These are phyloP conservation scores for Vultur gryphus DNA, from an alignment of 2,797 vertebrate genomes.

Conservation along the genomic window DNA sequence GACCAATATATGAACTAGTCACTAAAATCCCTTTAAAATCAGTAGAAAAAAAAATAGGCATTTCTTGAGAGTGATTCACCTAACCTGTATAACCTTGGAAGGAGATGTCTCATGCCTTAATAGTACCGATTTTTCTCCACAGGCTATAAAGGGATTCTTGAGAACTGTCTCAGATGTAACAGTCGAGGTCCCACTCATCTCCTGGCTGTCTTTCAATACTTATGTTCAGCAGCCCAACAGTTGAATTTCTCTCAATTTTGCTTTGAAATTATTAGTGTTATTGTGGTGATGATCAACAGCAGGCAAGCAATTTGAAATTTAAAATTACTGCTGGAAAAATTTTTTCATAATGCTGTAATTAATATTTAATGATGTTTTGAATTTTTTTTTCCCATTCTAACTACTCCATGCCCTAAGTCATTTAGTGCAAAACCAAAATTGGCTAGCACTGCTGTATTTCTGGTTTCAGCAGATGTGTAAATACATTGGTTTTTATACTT, in stretches of 20 bases:
- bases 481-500: not conserved
- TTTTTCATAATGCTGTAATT: not conserved
- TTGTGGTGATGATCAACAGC: not conserved
- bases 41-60: not conserved
- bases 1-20: not conserved
- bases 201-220: not conserved
- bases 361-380: not conserved
- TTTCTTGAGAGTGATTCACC: not conserved
- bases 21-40: not conserved
- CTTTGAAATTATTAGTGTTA: not conserved
- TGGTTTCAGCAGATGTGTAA: not conserved
- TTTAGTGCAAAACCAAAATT: not conserved
- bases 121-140: not conserved
- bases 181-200: not conserved
- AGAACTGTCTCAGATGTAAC: not conserved
- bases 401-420: not conserved
- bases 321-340: not conserved
- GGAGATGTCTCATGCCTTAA: not conserved
- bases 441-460: not conserved
- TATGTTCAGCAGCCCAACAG: not conserved
- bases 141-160: not conserved
- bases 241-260: not conserved
- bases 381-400: not conserved
- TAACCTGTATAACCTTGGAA: not conserved
- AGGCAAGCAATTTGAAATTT: not conserved